Percentiles rank a stretch among this genome's conserved stretches.
These are phyloP conservation scores for Drosophila sordidapex DNA, from an alignment of 2,888 invertebrate genomes.

Conservation along the genomic window DNA sequence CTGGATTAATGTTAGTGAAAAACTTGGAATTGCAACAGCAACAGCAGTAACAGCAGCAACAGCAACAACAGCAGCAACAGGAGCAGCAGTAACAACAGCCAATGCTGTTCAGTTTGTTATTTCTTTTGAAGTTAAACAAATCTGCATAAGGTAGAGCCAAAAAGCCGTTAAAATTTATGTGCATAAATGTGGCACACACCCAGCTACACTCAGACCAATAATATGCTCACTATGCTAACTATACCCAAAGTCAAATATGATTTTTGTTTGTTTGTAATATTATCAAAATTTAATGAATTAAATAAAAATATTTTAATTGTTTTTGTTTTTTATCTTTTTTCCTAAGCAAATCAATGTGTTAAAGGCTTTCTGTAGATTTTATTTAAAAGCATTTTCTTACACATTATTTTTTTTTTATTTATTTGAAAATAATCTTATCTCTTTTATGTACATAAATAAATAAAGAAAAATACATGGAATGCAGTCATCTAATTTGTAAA, in stretches of 20 bases:
- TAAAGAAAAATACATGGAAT: background rate
- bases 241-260: background rate
- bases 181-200: constrained; percentile 57
- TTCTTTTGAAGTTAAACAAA: constrained; percentile 74
- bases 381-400: too few species aligned
- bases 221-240: background rate
- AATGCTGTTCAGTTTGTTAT: constrained; percentile 67
- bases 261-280: background rate
- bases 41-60: constrained; percentile 2
- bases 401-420: too few species aligned
- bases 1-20: constrained; percentile 70
- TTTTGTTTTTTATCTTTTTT: background rate
- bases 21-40: constrained; percentile 33
- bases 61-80: constrained; percentile 8
- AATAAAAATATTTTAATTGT: background rate
- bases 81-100: constrained; percentile 36
- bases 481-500: background rate
- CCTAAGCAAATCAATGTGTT: background rate
- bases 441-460: background rate
- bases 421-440: background rate
- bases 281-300: background rate
- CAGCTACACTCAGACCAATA: constrained; percentile 6
- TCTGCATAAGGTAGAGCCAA: constrained; percentile 74
- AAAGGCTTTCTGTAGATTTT: background rate
- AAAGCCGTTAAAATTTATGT: constrained; percentile 75